Evolutionary conservation across 2,888 invertebrate genomes (phyloP), one percentile per base, ranked within the genome.

Genomic region (Beris morrisii): DNA sequence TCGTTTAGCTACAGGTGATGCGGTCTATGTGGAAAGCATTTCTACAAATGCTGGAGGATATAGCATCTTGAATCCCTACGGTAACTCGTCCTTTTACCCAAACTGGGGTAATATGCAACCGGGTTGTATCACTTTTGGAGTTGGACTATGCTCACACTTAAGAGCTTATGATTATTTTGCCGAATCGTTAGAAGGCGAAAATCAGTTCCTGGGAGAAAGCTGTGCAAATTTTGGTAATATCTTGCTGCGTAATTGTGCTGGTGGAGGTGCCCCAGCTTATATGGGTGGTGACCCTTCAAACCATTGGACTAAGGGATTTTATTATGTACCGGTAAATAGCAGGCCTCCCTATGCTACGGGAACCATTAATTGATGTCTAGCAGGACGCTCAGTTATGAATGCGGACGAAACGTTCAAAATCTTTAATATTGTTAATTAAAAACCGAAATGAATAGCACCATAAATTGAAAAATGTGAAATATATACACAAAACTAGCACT

Each of bases 201-300:
- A 38, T 38, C 2, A 38, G 9, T 59, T 48, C 31, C 5, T 48
- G 46, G 11, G 32, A 59, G 15, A 30, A 15, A 13, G 46, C 22
- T 59, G 58, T 46, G 7, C 12, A 7, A 48, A 46, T 59, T 48
- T 30, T 46, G 4, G 12, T 0, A 12, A 48, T 38, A 9, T 38
- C 9, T 9, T 38, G 7, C n/a, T 43, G 22, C 13, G 43, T 11
- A 44, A 43, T 38, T 13, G 15, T 56, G 28, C 9, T 22, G 11
- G 45, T 9, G 7, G 38, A 7, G 55, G 46, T 7, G 44, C n/a
- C 28, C 1, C 28, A 38, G 38, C 30, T 12, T 11, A 45, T 13
- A 64, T 67, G 67, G 67, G 67, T 30, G 67, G 67, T 4, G 57
- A 64, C 5, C 67, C 67, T 45, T 12, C 64, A 30, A 32, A 58